Evolutionary conservation across 2,888 invertebrate species (phyloP).

Genomic region (Parnassius orleans): DNA sequence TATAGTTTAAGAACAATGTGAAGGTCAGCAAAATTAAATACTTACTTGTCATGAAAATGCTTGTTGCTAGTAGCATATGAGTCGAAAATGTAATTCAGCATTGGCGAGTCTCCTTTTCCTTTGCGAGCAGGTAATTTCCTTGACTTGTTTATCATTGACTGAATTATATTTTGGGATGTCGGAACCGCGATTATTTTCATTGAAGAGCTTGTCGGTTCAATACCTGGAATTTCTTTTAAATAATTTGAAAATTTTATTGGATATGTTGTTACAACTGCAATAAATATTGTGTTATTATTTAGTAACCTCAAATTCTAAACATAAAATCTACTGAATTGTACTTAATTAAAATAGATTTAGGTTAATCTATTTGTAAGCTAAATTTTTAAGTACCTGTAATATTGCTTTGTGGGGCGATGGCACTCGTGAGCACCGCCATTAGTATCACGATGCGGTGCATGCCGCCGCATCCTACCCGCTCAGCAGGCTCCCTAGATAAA

Average conservation of each 20-base stretch:
- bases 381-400: slow-evolving; percentile 46
- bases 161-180: slow-evolving; percentile 31
- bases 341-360: background rate
- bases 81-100: slow-evolving; percentile 88
- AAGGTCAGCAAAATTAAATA: slow-evolving; percentile 24
- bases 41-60: slow-evolving; percentile 84
- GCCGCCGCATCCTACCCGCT: slow-evolving; percentile 77
- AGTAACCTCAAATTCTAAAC: background rate
- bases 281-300: no score
- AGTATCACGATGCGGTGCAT: slow-evolving; percentile 70
- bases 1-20: background rate
- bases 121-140: slow-evolving; percentile 53
- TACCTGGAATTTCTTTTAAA: slow-evolving; percentile 36
- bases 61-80: slow-evolving; percentile 85
- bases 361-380: background rate
- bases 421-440: slow-evolving; percentile 67
- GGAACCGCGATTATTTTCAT: slow-evolving; percentile 42
- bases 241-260: background rate
- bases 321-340: no score
- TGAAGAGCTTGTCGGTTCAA: slow-evolving; percentile 43
- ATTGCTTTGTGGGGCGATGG: slow-evolving; percentile 58
- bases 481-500: slow-evolving; percentile 59
- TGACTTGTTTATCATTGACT: slow-evolving; percentile 51
- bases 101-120: slow-evolving; percentile 84
- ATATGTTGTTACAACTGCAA: no score